A percentile compares a stretch with the other conserved stretches of the same genome.
Evolutionary conservation across 2,113 vertebrate species (phyloP).

Genomic region (Petaurus breviceps): DNA sequence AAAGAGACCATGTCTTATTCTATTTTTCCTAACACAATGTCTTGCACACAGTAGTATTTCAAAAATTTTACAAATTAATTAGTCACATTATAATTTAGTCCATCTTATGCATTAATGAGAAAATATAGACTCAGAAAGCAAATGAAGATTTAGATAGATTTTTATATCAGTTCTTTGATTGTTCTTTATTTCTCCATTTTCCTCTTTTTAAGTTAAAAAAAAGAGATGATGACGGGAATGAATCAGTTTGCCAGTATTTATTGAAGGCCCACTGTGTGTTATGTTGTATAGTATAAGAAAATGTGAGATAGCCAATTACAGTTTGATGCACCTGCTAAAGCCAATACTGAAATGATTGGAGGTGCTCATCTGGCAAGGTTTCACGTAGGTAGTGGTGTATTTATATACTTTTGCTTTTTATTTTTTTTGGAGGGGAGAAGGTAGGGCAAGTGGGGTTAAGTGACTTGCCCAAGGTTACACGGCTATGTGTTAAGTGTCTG

Average conservation of each 20-base stretch:
- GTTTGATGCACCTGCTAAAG: constrained; percentile 1
- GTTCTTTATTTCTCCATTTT: background rate
- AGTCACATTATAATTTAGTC: background rate
- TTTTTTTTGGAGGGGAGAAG: too few relatives aligned
- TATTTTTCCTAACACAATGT: background rate
- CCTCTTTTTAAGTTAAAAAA: background rate
- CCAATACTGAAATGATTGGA: background rate
- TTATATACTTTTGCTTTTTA: too few relatives aligned
- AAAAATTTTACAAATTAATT: background rate
- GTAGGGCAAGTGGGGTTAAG: too few relatives aligned
- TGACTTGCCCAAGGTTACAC: too few relatives aligned
- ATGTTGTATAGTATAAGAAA: background rate
- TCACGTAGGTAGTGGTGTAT: background rate
- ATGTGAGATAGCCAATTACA: background rate
- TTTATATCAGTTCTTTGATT: background rate
- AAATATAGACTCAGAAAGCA: background rate
- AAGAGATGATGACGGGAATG: background rate
- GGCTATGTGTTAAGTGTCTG: too few relatives aligned
- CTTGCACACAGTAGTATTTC: background rate
- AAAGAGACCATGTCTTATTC: background rate
- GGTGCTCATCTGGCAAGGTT: background rate
- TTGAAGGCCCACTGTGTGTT: background rate
- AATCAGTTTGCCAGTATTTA: background rate
- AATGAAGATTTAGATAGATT: background rate
- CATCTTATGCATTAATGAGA: background rate